These are phyloP conservation scores for Petrocephalus zakoni DNA, from an alignment of 2,113 vertebrate species.

Conservation along the genomic window DNA sequence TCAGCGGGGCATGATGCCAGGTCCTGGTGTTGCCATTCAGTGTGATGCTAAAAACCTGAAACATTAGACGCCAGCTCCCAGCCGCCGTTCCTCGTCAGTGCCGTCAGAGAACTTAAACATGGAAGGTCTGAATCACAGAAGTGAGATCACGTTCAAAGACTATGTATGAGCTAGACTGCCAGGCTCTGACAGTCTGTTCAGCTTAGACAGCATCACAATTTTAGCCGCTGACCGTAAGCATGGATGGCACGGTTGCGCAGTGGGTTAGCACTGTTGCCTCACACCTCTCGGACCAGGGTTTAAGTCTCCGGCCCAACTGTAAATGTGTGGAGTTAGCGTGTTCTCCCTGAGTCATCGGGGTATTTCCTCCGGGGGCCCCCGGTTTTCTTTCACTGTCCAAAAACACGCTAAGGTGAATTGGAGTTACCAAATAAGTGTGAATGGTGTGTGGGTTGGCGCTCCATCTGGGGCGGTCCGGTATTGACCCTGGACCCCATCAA, in stretches of 20 bases:
- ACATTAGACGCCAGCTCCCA: neutral
- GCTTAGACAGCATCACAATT: neutral
- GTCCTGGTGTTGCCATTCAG: neutral
- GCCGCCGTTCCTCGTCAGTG: neutral
- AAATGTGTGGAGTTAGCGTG: neutral
- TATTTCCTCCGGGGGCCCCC: neutral
- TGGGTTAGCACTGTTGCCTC: neutral
- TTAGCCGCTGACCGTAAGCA: neutral
- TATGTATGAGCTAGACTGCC: no score
- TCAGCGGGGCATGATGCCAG: neutral
- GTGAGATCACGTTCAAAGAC: neutral
- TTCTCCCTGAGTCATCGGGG: neutral
- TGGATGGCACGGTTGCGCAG: neutral
- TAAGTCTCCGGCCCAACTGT: neutral
- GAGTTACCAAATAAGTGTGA: no score
- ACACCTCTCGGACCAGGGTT: neutral
- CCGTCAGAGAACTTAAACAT: neutral
- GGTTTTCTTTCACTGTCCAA: neutral
- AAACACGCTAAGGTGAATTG: no score
- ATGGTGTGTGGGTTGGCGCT: no score
- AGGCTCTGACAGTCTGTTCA: neutral
- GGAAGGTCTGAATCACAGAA: neutral
- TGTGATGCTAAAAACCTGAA: neutral
- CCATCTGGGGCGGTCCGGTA: no score
- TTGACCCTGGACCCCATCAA: no score